Evolutionary conservation across 2,113 vertebrate genomes (phyloP).

Genomic region (Butastur rufipennis): DNA sequence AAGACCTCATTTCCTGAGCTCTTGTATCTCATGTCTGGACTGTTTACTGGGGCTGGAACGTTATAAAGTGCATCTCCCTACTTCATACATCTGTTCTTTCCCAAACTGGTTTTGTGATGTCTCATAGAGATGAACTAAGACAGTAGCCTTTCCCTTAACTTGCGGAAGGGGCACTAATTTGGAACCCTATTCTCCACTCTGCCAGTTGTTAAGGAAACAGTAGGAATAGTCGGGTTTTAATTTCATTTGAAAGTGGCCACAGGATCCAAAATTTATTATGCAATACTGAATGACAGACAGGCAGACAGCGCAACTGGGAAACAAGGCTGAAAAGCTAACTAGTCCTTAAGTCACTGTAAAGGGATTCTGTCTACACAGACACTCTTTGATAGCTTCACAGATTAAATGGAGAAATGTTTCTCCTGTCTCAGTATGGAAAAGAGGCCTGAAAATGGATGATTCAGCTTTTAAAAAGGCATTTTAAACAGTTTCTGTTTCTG

Average conservation of each 20-base stretch:
- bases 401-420: neutral
- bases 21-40: neutral
- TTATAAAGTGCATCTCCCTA: neutral
- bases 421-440: neutral
- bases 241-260: neutral
- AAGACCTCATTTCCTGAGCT: neutral
- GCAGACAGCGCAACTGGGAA: neutral
- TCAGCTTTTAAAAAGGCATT: neutral
- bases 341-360: neutral
- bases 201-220: neutral
- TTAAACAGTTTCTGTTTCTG: neutral
- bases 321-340: neutral
- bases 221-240: neutral
- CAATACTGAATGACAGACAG: neutral
- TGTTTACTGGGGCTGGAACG: neutral
- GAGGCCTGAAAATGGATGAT: neutral
- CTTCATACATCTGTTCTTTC: neutral
- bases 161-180: neutral
- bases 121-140: neutral
- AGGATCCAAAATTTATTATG: neutral
- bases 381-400: neutral
- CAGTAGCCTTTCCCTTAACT: neutral
- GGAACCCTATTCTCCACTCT: neutral
- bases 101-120: neutral
- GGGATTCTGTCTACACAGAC: neutral